Base-by-base conservation (phyloP, 2,797 vertebrate species). In the Falco rusticolus region DNA sequence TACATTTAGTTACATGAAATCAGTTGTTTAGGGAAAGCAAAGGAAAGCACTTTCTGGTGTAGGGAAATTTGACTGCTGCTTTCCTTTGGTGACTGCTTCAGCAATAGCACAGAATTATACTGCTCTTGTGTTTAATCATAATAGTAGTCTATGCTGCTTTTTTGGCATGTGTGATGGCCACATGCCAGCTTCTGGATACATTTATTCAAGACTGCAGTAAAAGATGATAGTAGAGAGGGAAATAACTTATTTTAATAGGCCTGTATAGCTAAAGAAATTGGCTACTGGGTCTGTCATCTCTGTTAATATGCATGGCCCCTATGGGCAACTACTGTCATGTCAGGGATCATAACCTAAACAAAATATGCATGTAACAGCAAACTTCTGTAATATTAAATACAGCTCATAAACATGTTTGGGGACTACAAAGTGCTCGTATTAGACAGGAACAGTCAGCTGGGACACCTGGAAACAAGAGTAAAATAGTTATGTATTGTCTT, bases 61-160 rank as follows among this genome's bases (percentile, higher is more conserved):
- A 65, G 47, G 86, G 81, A 79, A 65, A 66, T 65, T 39, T 90
- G 80, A 79, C 39, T 96, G 45, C 28, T 78, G 20, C 50, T 94
- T 89, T 56, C 63, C 66, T 82, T 90, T 69, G 64, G 41, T 75
- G 60, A 50, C 65, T 89, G 47, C 50, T 88, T 84, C 66, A 54
- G 77, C 88, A 87, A 26, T 6, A 89, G 88, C 56, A 34, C 45
- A 66, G 90, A 74, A 64, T 93, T 74, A 59, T 11, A 15, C 48
- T 41, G 64, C 64, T 77, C 54, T 53, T 74, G 61, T 60, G 84
- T 78, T 94, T 90, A 50, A 74, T 89, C 56, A 18, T 90, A 74
- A 74, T 63, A n/a, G 64, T 53, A 87, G 56, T 61, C 41, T 80
- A 29, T 75, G 78, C 64, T 84, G 75, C n/a, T 77, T 68, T 88